Percentiles rank a stretch among this genome's conserved stretches.
Evolutionary conservation across 1,140 invertebrate species (phyloP).

Genomic region (Orius insidiosus): DNA sequence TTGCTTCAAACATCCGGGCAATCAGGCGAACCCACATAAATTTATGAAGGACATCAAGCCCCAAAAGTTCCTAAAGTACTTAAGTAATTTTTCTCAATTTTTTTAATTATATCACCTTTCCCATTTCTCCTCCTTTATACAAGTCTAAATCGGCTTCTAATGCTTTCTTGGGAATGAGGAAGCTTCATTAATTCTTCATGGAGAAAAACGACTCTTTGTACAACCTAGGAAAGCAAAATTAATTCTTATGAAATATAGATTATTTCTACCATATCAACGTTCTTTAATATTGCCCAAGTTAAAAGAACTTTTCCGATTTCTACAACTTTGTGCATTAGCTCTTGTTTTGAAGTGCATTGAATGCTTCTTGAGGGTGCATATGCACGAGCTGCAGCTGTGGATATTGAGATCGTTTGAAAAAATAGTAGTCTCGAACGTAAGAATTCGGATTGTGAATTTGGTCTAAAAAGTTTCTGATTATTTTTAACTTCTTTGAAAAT

Average conservation of each 20-base stretch:
- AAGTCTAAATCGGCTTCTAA: constrained; percentile 90
- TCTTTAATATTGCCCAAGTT: constrained; percentile 78
- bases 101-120: no score
- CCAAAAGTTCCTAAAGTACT: constrained; percentile 83
- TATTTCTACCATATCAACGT: constrained; percentile 83
- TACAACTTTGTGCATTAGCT: constrained; percentile 84
- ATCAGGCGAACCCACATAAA: constrained; percentile 97
- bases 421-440: constrained; percentile 95
- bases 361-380: constrained; percentile 82
- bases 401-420: constrained; percentile 96
- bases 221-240: no score
- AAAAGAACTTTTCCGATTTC: constrained; percentile 90
- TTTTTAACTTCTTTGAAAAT: constrained; percentile 3
- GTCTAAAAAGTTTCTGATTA: constrained; percentile 38
- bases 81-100: no score
- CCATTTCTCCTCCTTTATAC: constrained; percentile 78
- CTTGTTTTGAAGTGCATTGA: constrained; percentile 82
- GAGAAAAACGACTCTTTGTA: constrained; percentile 91
- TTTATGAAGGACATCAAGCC: constrained; percentile 92
- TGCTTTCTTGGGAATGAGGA: constrained; percentile 97
- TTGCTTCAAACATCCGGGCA: constrained; percentile 93
- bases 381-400: constrained; percentile 89
- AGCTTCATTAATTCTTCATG: constrained; percentile 98
- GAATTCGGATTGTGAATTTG: constrained; percentile 87
- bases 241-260: no score